Percentiles rank a stretch among this genome's conserved stretches.
phyloP scores from a whole-genome alignment of 2,888 invertebrate species.

The Lissonota sp. region DNA sequence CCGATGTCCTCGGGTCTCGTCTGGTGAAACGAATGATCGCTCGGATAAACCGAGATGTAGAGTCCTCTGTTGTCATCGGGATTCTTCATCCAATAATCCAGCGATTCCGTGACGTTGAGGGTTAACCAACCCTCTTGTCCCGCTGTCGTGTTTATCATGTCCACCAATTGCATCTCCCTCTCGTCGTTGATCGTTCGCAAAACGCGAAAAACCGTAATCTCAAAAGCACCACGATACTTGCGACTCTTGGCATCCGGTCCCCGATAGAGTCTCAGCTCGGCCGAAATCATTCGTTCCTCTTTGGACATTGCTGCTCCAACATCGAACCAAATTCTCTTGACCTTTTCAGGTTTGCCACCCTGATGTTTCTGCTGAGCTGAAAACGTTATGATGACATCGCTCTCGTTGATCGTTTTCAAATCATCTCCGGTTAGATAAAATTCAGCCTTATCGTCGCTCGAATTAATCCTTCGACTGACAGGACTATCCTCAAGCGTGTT shows the following conservation, averaged over 20 bases:
- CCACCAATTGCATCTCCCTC: conserved; percentile 88
- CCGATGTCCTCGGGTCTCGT: conserved; percentile 93
- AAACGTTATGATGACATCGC: conserved; percentile 96
- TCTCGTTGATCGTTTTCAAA: conserved; percentile 91
- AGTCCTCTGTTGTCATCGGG: conserved; percentile 93
- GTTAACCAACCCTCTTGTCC: conserved; percentile 93
- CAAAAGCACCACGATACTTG: conserved; percentile 84
- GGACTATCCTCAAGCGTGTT: conserved; percentile 86
- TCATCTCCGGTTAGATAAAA: conserved; percentile 90
- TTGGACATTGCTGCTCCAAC: conserved; percentile 91
- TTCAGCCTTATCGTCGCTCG: conserved; percentile 80
- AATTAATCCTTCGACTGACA: conserved; percentile 81
- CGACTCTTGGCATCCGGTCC: conserved; percentile 84
- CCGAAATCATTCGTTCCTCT: conserved; percentile 90
- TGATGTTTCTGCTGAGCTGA: conserved; percentile 86
- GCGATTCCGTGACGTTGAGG: conserved; percentile 91
- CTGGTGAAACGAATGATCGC: conserved; percentile 88
- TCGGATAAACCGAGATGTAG: conserved; percentile 90
- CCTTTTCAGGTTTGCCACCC: conserved; percentile 90
- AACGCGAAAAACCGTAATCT: conserved; percentile 87
- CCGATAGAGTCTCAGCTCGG: conserved; percentile 93
- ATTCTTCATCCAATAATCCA: conserved; percentile 90
- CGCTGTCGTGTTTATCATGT: conserved; percentile 89
- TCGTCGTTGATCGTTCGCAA: conserved; percentile 86
- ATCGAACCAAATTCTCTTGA: conserved; percentile 95